phyloP scores from a whole-genome alignment of 2,797 vertebrate genomes.

The Diplodus sargus region DNA sequence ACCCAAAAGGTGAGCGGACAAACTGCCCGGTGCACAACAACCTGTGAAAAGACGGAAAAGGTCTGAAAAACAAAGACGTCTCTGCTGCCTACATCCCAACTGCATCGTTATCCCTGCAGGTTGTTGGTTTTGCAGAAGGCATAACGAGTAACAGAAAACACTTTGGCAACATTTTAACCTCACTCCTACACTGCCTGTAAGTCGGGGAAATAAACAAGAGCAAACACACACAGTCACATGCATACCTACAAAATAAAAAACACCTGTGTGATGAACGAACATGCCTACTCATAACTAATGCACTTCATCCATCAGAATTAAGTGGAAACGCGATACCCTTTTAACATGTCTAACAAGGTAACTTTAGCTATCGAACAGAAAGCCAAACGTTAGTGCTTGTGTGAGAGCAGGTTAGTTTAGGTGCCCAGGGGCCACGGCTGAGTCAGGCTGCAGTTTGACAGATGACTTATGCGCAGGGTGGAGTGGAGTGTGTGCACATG shows the following conservation, averaged over 20 bases:
- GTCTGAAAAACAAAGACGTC: slow-evolving; percentile 14
- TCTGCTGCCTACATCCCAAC: slow-evolving; percentile 20
- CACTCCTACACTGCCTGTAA: not conserved
- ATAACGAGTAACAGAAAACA: slow-evolving; percentile 28
- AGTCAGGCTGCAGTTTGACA: slow-evolving; percentile 50
- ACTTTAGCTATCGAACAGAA: slow-evolving; percentile 32
- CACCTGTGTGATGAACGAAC: slow-evolving; percentile 26
- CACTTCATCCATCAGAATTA: slow-evolving; percentile 29
- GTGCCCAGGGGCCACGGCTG: slow-evolving; percentile 47
- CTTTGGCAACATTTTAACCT: slow-evolving; percentile 9
- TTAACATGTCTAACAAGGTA: slow-evolving; percentile 36
- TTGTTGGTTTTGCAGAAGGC: slow-evolving; percentile 23
- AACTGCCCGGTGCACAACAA: slow-evolving; percentile 32
- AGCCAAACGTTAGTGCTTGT: slow-evolving; percentile 24
- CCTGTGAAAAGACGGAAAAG: slow-evolving; percentile 9
- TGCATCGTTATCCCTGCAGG: slow-evolving; percentile 9
- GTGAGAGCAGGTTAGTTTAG: slow-evolving; percentile 54
- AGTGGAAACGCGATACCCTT: slow-evolving; percentile 32
- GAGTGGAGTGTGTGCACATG: slow-evolving; percentile 52
- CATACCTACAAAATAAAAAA: slow-evolving; percentile 37
- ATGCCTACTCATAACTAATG: not conserved
- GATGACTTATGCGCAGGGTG: slow-evolving; percentile 60
- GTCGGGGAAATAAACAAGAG: slow-evolving; percentile 13
- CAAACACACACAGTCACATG: not conserved
- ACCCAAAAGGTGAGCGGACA: slow-evolving; percentile 47